These are phyloP conservation scores for Pardosa pseudoannulata DNA, from an alignment of 2,888 invertebrate species.

Conservation along the genomic window DNA sequence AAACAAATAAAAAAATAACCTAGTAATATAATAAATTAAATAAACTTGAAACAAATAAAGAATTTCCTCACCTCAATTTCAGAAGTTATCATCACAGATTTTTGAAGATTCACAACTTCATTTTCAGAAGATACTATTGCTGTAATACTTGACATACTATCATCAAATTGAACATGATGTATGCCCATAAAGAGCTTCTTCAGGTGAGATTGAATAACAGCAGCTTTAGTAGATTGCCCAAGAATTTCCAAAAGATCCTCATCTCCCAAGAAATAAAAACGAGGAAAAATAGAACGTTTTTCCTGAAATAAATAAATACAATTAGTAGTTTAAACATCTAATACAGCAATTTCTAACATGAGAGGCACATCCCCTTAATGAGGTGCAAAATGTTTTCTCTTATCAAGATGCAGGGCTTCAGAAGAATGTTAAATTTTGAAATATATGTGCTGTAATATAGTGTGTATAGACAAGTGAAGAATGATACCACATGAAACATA, in stretches of 20 bases:
- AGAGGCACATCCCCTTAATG: no score
- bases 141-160: constrained; percentile 80
- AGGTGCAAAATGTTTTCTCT: no score
- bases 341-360: no score
- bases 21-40: no score
- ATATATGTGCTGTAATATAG: no score
- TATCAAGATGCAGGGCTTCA: no score
- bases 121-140: constrained; percentile 87
- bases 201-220: constrained; percentile 93
- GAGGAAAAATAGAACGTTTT: constrained; percentile 88
- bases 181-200: constrained; percentile 97
- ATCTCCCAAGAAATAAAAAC: constrained; percentile 97
- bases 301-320: constrained; percentile 58
- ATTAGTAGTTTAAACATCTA: no score
- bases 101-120: constrained; percentile 84
- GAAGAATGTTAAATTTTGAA: no score
- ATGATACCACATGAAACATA: no score
- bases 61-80: constrained; percentile 85
- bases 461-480: no score
- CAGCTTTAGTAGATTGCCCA: constrained; percentile 90
- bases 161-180: constrained; percentile 80
- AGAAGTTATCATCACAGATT: constrained; percentile 84
- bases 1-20: no score
- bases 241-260: constrained; percentile 97
- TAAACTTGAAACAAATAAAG: no score